Evolutionary conservation across 2,113 vertebrate species (phyloP).

Genomic region (Ardeotis arabs): DNA sequence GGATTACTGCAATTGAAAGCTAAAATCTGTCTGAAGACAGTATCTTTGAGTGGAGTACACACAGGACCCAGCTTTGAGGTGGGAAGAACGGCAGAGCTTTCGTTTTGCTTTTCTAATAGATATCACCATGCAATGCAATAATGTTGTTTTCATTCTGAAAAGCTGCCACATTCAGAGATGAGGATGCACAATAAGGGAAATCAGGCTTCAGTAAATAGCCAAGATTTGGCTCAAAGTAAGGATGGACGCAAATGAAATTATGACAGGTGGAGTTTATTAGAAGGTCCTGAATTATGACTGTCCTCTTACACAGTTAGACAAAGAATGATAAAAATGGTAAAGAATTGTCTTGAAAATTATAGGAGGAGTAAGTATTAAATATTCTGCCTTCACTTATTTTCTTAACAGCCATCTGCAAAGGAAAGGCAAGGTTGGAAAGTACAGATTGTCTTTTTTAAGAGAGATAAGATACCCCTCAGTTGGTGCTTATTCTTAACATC

Average conservation of each 20-base stretch:
- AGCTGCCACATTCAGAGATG: neutral
- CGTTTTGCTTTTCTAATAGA: neutral
- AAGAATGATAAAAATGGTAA: neutral
- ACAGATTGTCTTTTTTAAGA: neutral
- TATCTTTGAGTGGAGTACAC: neutral
- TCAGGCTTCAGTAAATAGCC: neutral
- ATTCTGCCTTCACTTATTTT: neutral
- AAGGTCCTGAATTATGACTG: neutral
- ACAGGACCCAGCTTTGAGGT: neutral
- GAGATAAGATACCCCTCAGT: neutral
- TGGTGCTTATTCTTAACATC: neutral
- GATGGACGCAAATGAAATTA: neutral
- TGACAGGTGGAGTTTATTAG: neutral
- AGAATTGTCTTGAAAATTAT: neutral
- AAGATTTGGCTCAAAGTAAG: neutral
- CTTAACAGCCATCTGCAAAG: neutral
- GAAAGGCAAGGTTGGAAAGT: neutral
- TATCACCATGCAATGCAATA: neutral
- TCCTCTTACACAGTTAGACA: neutral
- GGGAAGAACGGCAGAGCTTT: neutral
- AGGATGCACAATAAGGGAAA: neutral
- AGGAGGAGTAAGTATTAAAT: neutral
- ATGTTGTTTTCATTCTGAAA: neutral
- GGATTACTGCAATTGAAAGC: neutral
- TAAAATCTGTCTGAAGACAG: neutral